Base-by-base conservation (phyloP, 2,113 vertebrate genomes). In the Syrrhaptes paradoxus region DNA sequence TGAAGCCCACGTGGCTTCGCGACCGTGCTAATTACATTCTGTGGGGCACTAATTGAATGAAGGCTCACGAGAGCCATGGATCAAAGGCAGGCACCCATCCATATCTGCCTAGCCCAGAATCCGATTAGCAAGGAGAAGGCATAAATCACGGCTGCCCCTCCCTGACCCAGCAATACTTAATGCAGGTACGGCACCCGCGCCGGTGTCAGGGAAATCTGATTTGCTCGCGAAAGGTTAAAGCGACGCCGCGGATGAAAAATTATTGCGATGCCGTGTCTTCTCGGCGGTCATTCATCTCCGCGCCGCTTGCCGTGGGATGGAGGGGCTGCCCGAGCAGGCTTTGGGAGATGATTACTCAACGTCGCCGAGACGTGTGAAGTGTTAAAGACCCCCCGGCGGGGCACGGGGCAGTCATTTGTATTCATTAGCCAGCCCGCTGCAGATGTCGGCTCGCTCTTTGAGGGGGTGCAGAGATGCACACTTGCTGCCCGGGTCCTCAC, bases 41-140 rank as follows among this genome's bases (percentile, higher is more conserved):
- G 79, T 0, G 93, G 95, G 95, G 92, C 96, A 79, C 91, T 98
- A 98, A 98, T 98, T 94, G 84, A 85, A 96, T 98, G 96, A 94
- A 59, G 67, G 76, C 93, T 95, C 92, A 63, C 79, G 87, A 92
- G 97, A 88, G 87, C 96, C 97, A 86, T 67, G 96, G 96, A 98
- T 98, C 98, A 97, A 89, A 62, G 87, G 88, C 91, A 31, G n/a
- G 79, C 29, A 51, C 81, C 94, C 98, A 97, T 98, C 97, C 93
- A 91, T 97, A 89, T 87, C 93, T 95, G 96, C 96, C 96, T 28
- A 31, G 32, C 85, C 28, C 68, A 19, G 73, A 78, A 95, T 59
- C n/a, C 36, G 81, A 82, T 83, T 93, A 93, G n/a, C 73, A 2
- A 3, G 45, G 51, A 52, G 54, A 7, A 38, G 28, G 4, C 55